Evolutionary conservation across 2,888 invertebrate species (phyloP), one percentile per base, ranked within the genome.

Genomic region (Atethmia centrago): DNA sequence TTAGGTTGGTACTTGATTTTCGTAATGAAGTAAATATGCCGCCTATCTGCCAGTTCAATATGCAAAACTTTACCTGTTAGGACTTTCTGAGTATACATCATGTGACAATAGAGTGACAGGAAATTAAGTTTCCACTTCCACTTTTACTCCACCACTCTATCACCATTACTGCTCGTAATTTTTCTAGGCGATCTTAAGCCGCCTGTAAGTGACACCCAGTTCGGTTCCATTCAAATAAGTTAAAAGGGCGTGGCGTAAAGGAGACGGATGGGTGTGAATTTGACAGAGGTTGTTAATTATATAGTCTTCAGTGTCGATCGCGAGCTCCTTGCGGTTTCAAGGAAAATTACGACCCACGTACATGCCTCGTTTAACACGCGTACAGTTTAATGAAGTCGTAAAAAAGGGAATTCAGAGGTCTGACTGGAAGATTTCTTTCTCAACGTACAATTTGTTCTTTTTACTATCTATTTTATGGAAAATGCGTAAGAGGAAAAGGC

Each of bases 241-340:
- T 71, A 90, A 90, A 76, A 64, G 72, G 88, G 89, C 87, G 89
- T 88, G 86, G 74, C 79, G 74, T 77, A 49, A 64, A 73, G 79
- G 85, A 81, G 89, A 92, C 84, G 90, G 90, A 94, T 92, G 91
- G 93, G 92, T 92, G 93, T 94, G 94, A 93, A 93, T 94, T 92
- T 93, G 95, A 94, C 94, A 93, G 93, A 88, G 91, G 91, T 89
- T 92, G 94, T 94, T 95, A 95, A 95, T 95, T 94, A 94, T 93
- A 92, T 91, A 90, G 89, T 90, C 90, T 90, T 91, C 91, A 90
- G 87, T 90, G 87, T 87, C 88, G 89, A 92, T 90, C 88, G 89
- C 45, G 79, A 81, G 84, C 85, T 90, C 87, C 89, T 91, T 91
- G 92, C 87, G 92, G 92, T 88, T 85, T 84, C 77, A 86, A 87